phyloP scores from a whole-genome alignment of 2,113 vertebrate species.

The Picathartes gymnocephalus region DNA sequence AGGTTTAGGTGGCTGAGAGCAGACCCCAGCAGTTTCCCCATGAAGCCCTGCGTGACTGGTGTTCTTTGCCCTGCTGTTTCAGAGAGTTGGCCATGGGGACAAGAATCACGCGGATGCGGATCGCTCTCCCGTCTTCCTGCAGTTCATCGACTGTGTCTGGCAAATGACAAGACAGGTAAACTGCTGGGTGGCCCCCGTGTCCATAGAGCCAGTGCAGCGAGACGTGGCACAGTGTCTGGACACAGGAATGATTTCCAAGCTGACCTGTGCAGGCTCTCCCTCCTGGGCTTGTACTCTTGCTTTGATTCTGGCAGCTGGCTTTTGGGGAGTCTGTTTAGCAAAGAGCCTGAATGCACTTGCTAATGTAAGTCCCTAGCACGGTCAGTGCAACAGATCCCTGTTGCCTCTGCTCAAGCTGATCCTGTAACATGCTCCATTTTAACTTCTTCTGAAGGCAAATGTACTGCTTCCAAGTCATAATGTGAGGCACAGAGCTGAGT shows the following conservation, averaged over 20 bases:
- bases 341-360: not conserved
- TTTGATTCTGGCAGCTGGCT: not conserved
- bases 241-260: not conserved
- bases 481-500: not conserved
- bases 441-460: not conserved
- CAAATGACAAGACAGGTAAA: constrained; percentile 96
- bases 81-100: constrained; percentile 95
- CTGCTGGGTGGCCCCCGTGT: not conserved
- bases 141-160: constrained; percentile 98
- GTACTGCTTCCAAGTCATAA: not conserved
- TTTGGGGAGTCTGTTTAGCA: not conserved
- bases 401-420: not conserved
- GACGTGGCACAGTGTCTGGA: not conserved
- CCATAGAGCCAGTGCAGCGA: not conserved
- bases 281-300: not conserved
- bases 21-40: not conserved
- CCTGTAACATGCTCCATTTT: not conserved
- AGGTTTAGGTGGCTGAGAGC: not conserved
- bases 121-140: constrained; percentile 94
- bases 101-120: constrained; percentile 95
- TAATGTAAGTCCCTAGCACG: rapidly evolving
- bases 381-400: not conserved
- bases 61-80: not conserved
- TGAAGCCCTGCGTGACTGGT: rapidly evolving
- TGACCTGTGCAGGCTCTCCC: not conserved